Evolutionary conservation across 2,888 invertebrate species (phyloP), one percentile per base, ranked within the genome.

Genomic region (Chalcosyrphus nemorum): DNA sequence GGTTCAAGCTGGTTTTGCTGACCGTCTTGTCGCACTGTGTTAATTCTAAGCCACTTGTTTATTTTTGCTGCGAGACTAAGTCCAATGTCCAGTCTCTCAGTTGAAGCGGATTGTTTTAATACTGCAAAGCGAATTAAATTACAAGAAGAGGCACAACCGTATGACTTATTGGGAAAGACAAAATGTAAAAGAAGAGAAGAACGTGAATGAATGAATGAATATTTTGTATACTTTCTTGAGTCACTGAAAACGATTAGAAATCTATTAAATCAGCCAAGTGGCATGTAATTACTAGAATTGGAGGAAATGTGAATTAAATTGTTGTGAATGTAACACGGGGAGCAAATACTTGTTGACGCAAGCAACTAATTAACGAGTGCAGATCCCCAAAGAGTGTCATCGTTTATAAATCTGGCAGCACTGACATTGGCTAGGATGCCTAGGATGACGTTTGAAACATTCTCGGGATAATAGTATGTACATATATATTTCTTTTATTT

Each of bases 11-110:
- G 82, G 82, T 82, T 82, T 54, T 57, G 6, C 70, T 70, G 70
- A 59, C 57, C 74, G 78, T 74, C 78, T 78, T 84, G 74, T 70
- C 59, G 50, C 78, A 68, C 68, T 78, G 78, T 68, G 68, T 78
- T 77, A 74, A 74, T 82, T 82, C 78, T 74, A 78, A 78, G 63
- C 56, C 82, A 78, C 66, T 70, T 70, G 75, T 41, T 54, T 27
- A 15, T 54, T 70, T n/a, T n/a, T n/a, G n/a, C n/a, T 54, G 47
- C 63, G 56, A 56, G 38, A 27, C 24, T 15, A 59, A 75, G 52
- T 70, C 71, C 71, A 76, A 76, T 57, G 70, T 81, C 38, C 70
- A 77, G 76, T 59, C 71, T 63, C 77, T 29, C 70, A 77, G 76
- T 59, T 66, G 19, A 43, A 66, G 81, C 71, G 74, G 74, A 68